phyloP scores from a whole-genome alignment of 2,888 invertebrate species.

The Pollenia angustigena region DNA sequence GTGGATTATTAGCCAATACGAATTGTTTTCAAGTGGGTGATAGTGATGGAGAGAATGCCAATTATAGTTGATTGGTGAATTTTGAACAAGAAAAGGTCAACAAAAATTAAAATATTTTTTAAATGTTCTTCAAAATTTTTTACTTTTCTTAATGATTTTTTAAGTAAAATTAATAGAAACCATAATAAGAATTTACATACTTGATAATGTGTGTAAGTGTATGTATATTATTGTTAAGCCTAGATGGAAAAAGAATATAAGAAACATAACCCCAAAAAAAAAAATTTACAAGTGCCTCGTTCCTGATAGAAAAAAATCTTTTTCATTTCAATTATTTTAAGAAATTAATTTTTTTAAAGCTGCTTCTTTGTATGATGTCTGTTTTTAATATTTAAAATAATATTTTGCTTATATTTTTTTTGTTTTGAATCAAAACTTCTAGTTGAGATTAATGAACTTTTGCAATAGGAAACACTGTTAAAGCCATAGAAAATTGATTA shows the following conservation, averaged over 20 bases:
- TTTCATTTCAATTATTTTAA: background rate
- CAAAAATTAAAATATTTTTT: background rate
- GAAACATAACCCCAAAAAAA: background rate
- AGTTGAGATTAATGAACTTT: no score
- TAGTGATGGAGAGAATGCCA: constrained; percentile 70
- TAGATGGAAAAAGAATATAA: background rate
- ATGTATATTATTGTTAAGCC: constrained; percentile 8
- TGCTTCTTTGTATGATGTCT: background rate
- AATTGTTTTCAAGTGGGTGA: constrained; percentile 62
- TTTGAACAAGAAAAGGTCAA: background rate
- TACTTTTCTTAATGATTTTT: background rate
- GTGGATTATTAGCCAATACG: background rate
- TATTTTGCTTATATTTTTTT: constrained; percentile 7
- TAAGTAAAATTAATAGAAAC: background rate
- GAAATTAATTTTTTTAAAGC: background rate
- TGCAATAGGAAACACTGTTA: no score
- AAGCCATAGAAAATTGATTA: no score
- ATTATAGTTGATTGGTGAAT: constrained; percentile 65
- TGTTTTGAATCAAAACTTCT: background rate
- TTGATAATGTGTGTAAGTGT: background rate
- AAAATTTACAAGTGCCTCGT: constrained; percentile 68
- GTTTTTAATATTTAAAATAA: background rate
- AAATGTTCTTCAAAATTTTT: background rate
- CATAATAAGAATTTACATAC: background rate
- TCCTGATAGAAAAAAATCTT: constrained; percentile 10